Conservation (phyloP, 2,113 vertebrate species). For the Myotis yumanensis region DNA sequence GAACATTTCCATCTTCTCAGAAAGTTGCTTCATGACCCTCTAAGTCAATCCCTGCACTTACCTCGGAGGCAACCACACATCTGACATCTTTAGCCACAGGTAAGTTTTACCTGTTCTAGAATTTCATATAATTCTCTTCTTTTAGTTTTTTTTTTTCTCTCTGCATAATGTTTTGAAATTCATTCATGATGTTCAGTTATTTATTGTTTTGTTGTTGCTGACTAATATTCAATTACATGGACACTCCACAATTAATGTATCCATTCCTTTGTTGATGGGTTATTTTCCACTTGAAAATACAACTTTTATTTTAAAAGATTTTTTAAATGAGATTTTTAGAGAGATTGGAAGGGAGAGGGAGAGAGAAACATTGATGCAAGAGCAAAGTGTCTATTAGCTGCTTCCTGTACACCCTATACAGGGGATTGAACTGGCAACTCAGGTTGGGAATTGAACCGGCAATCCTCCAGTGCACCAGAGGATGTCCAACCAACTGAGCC, state of each 20-base stretch:
- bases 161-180: background rate
- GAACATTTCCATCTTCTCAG: background rate
- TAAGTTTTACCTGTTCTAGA: constrained; percentile 9
- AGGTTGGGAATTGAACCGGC: too few species aligned
- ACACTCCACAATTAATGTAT: background rate
- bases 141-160: background rate
- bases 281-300: background rate
- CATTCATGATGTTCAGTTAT: background rate
- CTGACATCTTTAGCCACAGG: background rate
- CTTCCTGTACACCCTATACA: too few species aligned
- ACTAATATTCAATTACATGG: background rate
- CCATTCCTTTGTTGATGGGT: background rate
- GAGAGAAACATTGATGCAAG: too few species aligned
- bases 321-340: too few species aligned
- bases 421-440: too few species aligned
- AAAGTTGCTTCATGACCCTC: background rate
- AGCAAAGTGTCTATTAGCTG: too few species aligned
- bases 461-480: too few species aligned
- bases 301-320: background rate
- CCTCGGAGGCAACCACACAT: background rate
- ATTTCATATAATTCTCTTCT: background rate
- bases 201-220: background rate
- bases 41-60: background rate
- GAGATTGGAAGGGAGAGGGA: too few species aligned
- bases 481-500: too few species aligned